Base-by-base conservation (phyloP, 2,113 vertebrate genomes). In the Cynoglossus semilaevis region DNA sequence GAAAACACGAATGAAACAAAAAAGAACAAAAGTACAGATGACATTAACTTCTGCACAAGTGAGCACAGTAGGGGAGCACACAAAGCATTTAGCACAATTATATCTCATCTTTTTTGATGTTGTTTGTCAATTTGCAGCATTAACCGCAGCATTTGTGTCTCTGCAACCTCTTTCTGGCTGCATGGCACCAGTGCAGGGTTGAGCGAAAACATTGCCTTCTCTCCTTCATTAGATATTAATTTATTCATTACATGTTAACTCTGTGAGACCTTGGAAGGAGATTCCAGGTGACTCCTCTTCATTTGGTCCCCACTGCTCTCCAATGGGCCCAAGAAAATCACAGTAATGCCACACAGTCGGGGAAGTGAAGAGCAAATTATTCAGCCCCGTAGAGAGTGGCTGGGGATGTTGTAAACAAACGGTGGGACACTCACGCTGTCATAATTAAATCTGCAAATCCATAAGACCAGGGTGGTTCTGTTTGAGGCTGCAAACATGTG, bases 171-270 rank as follows among this genome's bases (percentile, higher is more conserved):
- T 40, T 36, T 74, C 68, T 69, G 68, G 51, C 65, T 61, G 34
- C 19, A 83, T 82, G 79, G 75, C 72, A 57, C 13, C 44, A 75
- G 78, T 63, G 73, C 65, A 64, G 63, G 74, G 70, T 29, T 67
- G 77, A 83, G 52, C 67, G 53, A 51, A 75, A 70, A 58, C 57
- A 72, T 58, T 58, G 70, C 63, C 66, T 4, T 29, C 60, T 67
- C 68, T 71, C 61, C 80, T 86, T 89, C 90, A 89, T 90, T 90
- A 89, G 83, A 72, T 89, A 90, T 88, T 90, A 88, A 91, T 91
- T 91, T 92, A 90, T 92, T 91, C 88, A 92, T 92, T 89, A 83
- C 84, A 90, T 85, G 82, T 91, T 89, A 91, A 91, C 86, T 89
- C 88, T 84, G 76, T 60, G 58, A 88, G 88, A 88, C 84, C 83